Evolutionary conservation across 2,113 vertebrate genomes (phyloP).

Genomic region (Tachuris rubrigastra): DNA sequence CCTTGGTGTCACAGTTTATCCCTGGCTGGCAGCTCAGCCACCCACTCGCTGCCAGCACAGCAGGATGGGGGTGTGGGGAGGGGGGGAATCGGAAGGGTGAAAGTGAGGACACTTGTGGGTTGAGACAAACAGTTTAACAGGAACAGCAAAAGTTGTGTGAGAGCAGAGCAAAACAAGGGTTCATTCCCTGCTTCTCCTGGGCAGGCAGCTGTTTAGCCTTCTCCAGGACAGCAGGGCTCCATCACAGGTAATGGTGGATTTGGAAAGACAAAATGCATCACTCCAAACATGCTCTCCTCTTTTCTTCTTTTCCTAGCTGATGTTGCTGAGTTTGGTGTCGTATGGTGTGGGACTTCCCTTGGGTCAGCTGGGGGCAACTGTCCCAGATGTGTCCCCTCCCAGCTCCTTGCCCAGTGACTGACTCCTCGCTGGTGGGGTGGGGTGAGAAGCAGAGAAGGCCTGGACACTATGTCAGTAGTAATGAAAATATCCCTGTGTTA

Average conservation of each 20-base stretch:
- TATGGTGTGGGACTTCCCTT: fast-evolving
- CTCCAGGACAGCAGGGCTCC: not conserved
- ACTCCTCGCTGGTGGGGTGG: not conserved
- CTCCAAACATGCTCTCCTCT: fast-evolving
- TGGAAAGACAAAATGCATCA: not conserved
- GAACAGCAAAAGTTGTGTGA: not conserved
- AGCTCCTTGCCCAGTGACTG: not conserved
- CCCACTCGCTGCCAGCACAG: not conserved
- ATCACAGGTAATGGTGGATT: fast-evolving
- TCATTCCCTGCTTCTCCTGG: fast-evolving
- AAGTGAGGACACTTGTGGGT: not conserved
- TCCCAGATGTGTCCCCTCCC: not conserved
- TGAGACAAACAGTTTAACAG: not conserved
- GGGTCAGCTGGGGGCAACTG: not conserved
- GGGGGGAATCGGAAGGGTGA: not conserved
- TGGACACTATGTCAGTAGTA: not conserved
- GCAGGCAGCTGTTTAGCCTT: not conserved
- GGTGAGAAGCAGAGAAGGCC: not conserved
- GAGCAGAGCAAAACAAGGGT: not conserved
- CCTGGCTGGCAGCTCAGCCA: not conserved
- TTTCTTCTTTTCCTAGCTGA: not conserved
- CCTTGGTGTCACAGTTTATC: not conserved
- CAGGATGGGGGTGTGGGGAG: fast-evolving
- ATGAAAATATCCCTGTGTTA: not conserved
- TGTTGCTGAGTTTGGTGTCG: not conserved